These are phyloP conservation scores for Xenopus laevis DNA, from an alignment of 2,113 vertebrate genomes.

Conservation along the genomic window DNA sequence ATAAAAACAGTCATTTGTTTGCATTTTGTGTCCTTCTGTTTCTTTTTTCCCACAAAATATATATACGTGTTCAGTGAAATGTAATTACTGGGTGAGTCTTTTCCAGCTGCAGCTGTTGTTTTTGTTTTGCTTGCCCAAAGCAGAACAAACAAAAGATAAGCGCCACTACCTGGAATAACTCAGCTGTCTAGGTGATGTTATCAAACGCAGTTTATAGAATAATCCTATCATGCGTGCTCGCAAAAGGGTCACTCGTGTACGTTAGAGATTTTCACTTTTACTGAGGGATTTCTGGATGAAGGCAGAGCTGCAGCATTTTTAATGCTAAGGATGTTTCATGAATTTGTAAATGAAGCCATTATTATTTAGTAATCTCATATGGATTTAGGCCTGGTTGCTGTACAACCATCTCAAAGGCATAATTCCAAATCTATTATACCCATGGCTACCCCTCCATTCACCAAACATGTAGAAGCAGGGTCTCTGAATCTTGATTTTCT, in stretches of 20 bases:
- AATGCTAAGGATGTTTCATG: too few relatives aligned
- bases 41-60: conserved; percentile 32
- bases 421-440: too few relatives aligned
- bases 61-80: conserved; percentile 36
- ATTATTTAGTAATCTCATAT: too few relatives aligned
- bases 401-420: too few relatives aligned
- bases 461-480: too few relatives aligned
- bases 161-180: conserved; percentile 11
- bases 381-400: too few relatives aligned
- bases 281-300: too few relatives aligned
- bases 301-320: too few relatives aligned
- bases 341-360: too few relatives aligned
- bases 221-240: background rate
- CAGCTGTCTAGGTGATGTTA: background rate
- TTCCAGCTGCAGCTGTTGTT: conserved; percentile 39
- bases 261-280: too few relatives aligned
- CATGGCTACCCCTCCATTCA: too few relatives aligned
- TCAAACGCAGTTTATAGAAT: background rate
- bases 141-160: conserved; percentile 6
- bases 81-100: conserved; percentile 33
- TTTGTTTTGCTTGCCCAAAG: conserved; percentile 27
- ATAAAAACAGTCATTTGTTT: conserved; percentile 40
- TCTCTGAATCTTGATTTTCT: too few relatives aligned
- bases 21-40: conserved; percentile 31
- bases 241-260: background rate